Evolutionary conservation across 2,888 invertebrate species (phyloP).

Genomic region (Choristoneura rosaceana): DNA sequence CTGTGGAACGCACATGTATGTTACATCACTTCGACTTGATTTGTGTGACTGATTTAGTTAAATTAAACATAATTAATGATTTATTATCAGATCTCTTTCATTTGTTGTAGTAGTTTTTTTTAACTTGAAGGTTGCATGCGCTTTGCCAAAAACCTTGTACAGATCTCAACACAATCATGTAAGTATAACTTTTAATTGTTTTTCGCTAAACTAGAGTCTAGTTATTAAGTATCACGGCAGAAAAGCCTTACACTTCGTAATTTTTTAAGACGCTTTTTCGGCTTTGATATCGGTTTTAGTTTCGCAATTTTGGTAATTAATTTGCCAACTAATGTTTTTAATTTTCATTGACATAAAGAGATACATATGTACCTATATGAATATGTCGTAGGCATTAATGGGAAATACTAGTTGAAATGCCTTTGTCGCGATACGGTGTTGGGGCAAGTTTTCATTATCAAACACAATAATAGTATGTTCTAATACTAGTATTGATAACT

Average conservation of each 20-base stretch:
- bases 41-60: slow-evolving; percentile 81
- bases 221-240: not conserved
- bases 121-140: slow-evolving; percentile 58
- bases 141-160: slow-evolving; percentile 65
- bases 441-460: too few relatives aligned
- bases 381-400: not conserved
- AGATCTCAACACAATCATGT: slow-evolving; percentile 49
- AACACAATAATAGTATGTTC: too few relatives aligned
- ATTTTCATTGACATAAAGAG: too few relatives aligned
- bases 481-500: too few relatives aligned
- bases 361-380: not conserved
- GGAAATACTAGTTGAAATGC: too few relatives aligned
- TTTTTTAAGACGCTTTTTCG: not conserved
- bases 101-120: slow-evolving; percentile 47
- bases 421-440: too few relatives aligned
- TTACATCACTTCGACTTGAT: slow-evolving; percentile 38
- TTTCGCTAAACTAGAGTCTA: slow-evolving; percentile 30
- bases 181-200: slow-evolving; percentile 56
- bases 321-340: not conserved
- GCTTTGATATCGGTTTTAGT: slow-evolving; percentile 12
- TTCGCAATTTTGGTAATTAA: not conserved
- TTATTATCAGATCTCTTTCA: slow-evolving; percentile 50
- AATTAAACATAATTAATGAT: slow-evolving; percentile 61
- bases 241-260: not conserved
- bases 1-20: slow-evolving; percentile 34